Evolutionary conservation across 30 jellyfish, hydroid and myxozoan genomes (phyloP), one percentile per base, ranked within the genome.

Genomic region (Pseudorhiza aurosa): DNA sequence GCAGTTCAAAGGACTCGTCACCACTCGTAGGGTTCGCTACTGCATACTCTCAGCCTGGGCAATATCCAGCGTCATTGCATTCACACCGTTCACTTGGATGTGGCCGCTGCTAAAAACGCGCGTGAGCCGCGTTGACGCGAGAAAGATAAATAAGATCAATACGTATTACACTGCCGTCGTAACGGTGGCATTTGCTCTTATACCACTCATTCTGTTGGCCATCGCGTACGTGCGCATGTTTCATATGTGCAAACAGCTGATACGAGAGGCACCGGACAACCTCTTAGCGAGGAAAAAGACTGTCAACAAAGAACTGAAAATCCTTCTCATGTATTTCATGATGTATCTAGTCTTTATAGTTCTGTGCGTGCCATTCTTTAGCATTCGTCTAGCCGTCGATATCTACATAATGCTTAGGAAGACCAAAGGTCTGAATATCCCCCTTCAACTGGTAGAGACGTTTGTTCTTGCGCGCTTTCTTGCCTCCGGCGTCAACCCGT

Each of bases 61-160:
- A 11, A 15, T 69, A 3, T 71, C 91, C 29, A 25, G 63, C 29
- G 19, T 32, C 45, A 79, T 86, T 28, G 73, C 93, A 58, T 11
- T 73, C 57, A 36, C 70, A 8, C 98, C 73, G 53, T 33, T 92
- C 50, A 75, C 87, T 0, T 92, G 98, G 98, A 60, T 77, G 42
- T 80, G 91, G 91, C 88, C 79, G 6, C 25, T 8, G 69, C 18
- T 59, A 24, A 24, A 28, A 18, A 39, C 43, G 7, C 2, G 10
- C 36, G 22, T 44, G 4, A 35, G 29, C 49, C 36, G 18, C 27
- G 58, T 44, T 1, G 39, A 51, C 0, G 19, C 42, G 18, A 39
- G 44, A 27, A 36, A 44, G 39, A 62, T 70, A 8, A 65, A 25
- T 35, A 63, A 45, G 44, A 60, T 84, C 35, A 45, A 70, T 28